Base-by-base conservation (phyloP, 2,797 vertebrate genomes). In the Etheostoma perlongum region DNA sequence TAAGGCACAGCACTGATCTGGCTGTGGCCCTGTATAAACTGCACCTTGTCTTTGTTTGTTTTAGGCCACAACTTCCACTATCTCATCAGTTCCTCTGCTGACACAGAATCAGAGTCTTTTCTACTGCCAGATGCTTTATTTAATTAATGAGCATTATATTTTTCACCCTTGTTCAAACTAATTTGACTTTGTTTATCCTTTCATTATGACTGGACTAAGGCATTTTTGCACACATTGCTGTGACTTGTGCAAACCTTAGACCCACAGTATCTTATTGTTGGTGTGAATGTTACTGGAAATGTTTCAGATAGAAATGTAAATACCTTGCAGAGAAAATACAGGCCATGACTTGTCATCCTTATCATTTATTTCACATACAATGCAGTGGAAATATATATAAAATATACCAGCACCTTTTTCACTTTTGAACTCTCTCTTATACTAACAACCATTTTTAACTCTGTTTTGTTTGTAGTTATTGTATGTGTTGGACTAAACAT, bases 241-340 rank as follows among this genome's bases (percentile, higher is more conserved):
- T 30, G 10, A 51, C 40, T 66, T 46, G 11, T 66, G 47, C 21
- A 36, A 69, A 3, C 4, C 10, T 30, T 11, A 15, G 54, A 70
- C 44, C 44, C 23, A 7, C 52, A 51, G 9, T 30, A 51, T 60
- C 16, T 67, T 67, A n/a, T 71, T 70, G 44, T 61, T 42, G 23
- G 47, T 4, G 15, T 57, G 23, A 49, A 51, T 60, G 69, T 55
- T 5, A 46, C 46, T 63, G 62, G 19, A 62, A 47, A 53, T 25
- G 16, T 70, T 73, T 62, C 25, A 51, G 64, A 72, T 42, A 53
- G 16, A 66, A 78, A 64, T 62, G 68, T 49, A 76, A 79, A 79
- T 72, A 55, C 30, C 18, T 72, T 60, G 16, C 40, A 66, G 54
- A 47, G 42, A 47, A 36, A 53, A 64, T 55, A 33, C 42, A 49